These are phyloP conservation scores for Phlogophora meticulosa DNA, from an alignment of 2,888 invertebrate species.

Conservation along the genomic window DNA sequence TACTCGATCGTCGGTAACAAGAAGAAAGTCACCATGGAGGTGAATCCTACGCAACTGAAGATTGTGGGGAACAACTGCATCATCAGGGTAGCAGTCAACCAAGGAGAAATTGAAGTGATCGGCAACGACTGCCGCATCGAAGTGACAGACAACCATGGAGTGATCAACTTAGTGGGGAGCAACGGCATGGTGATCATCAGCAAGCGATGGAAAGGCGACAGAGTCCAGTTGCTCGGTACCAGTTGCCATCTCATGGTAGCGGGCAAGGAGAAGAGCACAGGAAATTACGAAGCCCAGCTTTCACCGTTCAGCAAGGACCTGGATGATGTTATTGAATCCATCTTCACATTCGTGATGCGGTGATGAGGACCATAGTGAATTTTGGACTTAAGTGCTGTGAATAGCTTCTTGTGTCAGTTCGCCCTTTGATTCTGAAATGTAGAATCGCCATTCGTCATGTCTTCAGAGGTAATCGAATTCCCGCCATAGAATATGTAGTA, in stretches of 20 bases:
- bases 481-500: slow-evolving; percentile 31
- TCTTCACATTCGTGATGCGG: slow-evolving; percentile 88
- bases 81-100: slow-evolving; percentile 80
- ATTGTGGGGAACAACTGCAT: slow-evolving; percentile 87
- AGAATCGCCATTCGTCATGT: slow-evolving; percentile 28
- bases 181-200: slow-evolving; percentile 81
- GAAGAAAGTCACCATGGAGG: slow-evolving; percentile 89
- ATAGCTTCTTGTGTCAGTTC: slow-evolving; percentile 60
- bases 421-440: slow-evolving; percentile 14
- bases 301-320: slow-evolving; percentile 88
- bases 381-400: slow-evolving; percentile 68
- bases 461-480: slow-evolving; percentile 23
- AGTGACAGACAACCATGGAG: slow-evolving; percentile 82
- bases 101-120: slow-evolving; percentile 87
- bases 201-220: slow-evolving; percentile 82
- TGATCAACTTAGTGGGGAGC: slow-evolving; percentile 84
- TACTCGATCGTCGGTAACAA: slow-evolving; percentile 88
- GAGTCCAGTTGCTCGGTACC: slow-evolving; percentile 81
- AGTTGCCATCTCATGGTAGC: slow-evolving; percentile 82
- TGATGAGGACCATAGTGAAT: slow-evolving; percentile 70
- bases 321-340: slow-evolving; percentile 88
- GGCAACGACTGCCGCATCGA: slow-evolving; percentile 87
- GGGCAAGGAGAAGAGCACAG: slow-evolving; percentile 80
- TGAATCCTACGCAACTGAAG: slow-evolving; percentile 81
- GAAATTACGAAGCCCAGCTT: slow-evolving; percentile 83